These are phyloP conservation scores for Heliconius hortense DNA, from an alignment of 2,888 invertebrate species.

Conservation along the genomic window DNA sequence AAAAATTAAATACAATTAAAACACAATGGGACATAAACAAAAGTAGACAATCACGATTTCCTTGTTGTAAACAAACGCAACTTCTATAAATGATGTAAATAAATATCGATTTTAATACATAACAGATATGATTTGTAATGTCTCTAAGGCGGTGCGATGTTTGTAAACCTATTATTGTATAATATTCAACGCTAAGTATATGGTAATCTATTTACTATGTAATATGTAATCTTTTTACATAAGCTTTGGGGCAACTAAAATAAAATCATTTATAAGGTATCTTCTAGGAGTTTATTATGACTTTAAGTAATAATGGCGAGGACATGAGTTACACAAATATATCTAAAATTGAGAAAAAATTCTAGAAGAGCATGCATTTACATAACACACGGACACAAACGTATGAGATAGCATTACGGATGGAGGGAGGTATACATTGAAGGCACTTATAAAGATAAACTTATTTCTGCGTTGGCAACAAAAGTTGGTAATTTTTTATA, in stretches of 20 bases:
- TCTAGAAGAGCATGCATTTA: constrained; percentile 19
- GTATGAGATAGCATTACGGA: constrained; percentile 22
- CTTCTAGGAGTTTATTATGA: background rate
- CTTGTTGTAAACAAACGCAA: background rate
- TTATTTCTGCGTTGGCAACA: constrained; percentile 29
- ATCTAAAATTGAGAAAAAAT: background rate
- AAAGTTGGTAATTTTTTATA: background rate
- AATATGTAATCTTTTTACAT: constrained; percentile 21
- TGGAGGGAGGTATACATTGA: background rate
- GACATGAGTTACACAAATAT: background rate
- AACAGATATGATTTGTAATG: constrained; percentile 9
- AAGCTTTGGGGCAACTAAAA: constrained; percentile 2
- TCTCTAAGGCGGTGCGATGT: constrained; percentile 16
- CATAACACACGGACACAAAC: constrained; percentile 23
- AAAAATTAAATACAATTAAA: background rate
- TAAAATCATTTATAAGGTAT: constrained; percentile 10
- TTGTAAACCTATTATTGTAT: constrained; percentile 19
- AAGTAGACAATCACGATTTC: background rate
- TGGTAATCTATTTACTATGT: constrained; percentile 20
- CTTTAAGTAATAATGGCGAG: background rate
- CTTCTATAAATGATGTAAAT: background rate
- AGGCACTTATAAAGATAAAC: constrained; percentile 22
- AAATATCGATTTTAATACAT: constrained; percentile 16
- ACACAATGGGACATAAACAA: background rate
- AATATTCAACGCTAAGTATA: constrained; percentile 10